Percentiles rank a stretch among this genome's conserved stretches.
Evolutionary conservation across 1,140 invertebrate species (phyloP).

Genomic region (Drosophila albomicans): DNA sequence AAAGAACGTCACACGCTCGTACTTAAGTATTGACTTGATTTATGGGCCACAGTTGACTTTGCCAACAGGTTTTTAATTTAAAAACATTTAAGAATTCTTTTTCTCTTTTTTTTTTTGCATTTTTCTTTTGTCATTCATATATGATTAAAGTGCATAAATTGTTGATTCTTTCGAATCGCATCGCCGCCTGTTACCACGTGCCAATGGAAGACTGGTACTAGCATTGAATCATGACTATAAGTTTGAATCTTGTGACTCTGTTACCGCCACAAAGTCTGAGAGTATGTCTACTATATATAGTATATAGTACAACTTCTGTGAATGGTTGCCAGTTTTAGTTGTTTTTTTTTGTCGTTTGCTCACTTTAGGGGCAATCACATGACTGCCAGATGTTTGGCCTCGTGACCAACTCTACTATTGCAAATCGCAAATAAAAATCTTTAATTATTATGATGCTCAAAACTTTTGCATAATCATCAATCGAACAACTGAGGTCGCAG

Average conservation of each 20-base stretch:
- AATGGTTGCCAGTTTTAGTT: background rate
- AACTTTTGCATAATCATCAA: conserved; percentile 18
- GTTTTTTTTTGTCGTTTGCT: background rate
- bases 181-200: conserved; percentile 33
- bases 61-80: conserved; percentile 73
- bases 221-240: no score
- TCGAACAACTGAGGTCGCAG: background rate
- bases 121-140: conserved; percentile 19
- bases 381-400: conserved; percentile 22
- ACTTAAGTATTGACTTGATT: conserved; percentile 50
- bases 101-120: conserved; percentile 17
- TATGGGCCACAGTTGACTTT: conserved; percentile 36
- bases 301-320: background rate
- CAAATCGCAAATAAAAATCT: conserved; percentile 13
- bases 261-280: conserved; percentile 18
- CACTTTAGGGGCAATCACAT: background rate
- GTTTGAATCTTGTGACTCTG: conserved; percentile 1
- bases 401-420: conserved; percentile 29
- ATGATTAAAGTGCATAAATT: conserved; percentile 33
- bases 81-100: conserved; percentile 43
- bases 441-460: conserved; percentile 14
- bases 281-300: background rate
- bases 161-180: background rate
- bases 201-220: conserved; percentile 20
- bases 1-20: conserved; percentile 20